A percentile compares a stretch with the other conserved stretches of the same genome.
phyloP scores from a whole-genome alignment of 2,888 invertebrate genomes.

The Oligia strigilis region DNA sequence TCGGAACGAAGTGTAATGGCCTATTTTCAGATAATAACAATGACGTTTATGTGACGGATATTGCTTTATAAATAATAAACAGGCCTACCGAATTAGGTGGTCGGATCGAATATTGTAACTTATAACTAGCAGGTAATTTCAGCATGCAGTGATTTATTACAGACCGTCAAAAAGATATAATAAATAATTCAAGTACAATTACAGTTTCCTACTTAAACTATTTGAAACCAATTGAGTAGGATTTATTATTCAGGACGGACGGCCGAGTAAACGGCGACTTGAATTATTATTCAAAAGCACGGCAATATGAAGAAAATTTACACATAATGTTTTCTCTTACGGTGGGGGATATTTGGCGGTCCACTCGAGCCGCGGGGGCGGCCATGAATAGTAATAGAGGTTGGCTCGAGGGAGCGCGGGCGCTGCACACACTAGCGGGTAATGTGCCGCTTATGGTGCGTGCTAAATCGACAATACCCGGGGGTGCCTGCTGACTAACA shows the following conservation, averaged over 20 bases:
- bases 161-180: slow-evolving; percentile 51
- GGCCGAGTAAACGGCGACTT: slow-evolving; percentile 57
- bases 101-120: slow-evolving; percentile 45
- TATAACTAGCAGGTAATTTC: slow-evolving; percentile 56
- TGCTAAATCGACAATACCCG: slow-evolving; percentile 89
- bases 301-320: slow-evolving; percentile 73
- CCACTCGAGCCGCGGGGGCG: slow-evolving; percentile 80
- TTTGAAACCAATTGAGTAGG: slow-evolving; percentile 64
- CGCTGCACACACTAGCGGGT: slow-evolving; percentile 73
- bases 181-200: slow-evolving; percentile 60
- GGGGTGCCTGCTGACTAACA: slow-evolving; percentile 80
- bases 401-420: slow-evolving; percentile 75
- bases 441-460: slow-evolving; percentile 88
- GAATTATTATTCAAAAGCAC: slow-evolving; percentile 76
- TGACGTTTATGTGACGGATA: slow-evolving; percentile 84
- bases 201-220: slow-evolving; percentile 58
- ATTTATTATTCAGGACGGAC: slow-evolving; percentile 69
- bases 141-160: slow-evolving; percentile 61
- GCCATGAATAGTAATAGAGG: slow-evolving; percentile 89
- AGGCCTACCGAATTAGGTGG: slow-evolving; percentile 60
- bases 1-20: slow-evolving; percentile 85
- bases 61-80: slow-evolving; percentile 79
- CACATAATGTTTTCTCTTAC: slow-evolving; percentile 77
- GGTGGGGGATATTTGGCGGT: slow-evolving; percentile 73
- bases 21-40: slow-evolving; percentile 85